Percentiles rank a stretch among this genome's conserved stretches.
These are phyloP conservation scores for Micrasema longulum DNA, from an alignment of 1,140 invertebrate genomes.

Conservation along the genomic window DNA sequence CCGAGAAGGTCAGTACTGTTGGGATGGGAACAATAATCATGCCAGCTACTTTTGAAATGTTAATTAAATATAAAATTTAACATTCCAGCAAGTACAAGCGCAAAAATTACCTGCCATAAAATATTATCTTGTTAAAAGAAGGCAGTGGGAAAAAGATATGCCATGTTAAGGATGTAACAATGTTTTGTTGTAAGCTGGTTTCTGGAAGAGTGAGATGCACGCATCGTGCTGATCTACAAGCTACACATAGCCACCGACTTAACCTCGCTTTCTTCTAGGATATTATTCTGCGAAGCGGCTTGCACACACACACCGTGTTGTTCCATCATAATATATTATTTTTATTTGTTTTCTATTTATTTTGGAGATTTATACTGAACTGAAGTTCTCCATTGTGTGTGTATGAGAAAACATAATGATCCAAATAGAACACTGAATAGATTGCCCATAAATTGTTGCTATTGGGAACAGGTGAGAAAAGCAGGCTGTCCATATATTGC, in stretches of 20 bases:
- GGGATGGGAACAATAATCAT: slow-evolving; percentile 41
- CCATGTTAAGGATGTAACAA: slow-evolving; percentile 14
- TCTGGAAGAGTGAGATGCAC: slow-evolving; percentile 13
- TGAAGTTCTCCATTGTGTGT: slow-evolving; percentile 44
- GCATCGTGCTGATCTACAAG: neutral
- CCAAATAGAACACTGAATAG: slow-evolving; percentile 47
- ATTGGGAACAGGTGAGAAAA: slow-evolving; percentile 53
- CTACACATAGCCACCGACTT: neutral
- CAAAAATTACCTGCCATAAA: slow-evolving; percentile 50
- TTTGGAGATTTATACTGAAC: slow-evolving; percentile 48
- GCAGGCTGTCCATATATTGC: slow-evolving; percentile 54
- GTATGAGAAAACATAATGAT: slow-evolving; percentile 51
- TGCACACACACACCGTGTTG: slow-evolving; percentile 41
- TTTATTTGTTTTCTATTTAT: slow-evolving; percentile 50
- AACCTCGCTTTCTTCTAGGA: slow-evolving; percentile 52
- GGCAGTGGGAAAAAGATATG: slow-evolving; percentile 42
- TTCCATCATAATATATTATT: slow-evolving; percentile 41
- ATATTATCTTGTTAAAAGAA: slow-evolving; percentile 50
- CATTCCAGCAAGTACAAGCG: slow-evolving; percentile 52
- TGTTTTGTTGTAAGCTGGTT: slow-evolving; percentile 27
- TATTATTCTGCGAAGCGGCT: slow-evolving; percentile 20
- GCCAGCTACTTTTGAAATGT: slow-evolving; percentile 42
- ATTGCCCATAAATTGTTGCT: slow-evolving; percentile 52
- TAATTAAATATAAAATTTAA: slow-evolving; percentile 53
- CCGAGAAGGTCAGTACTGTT: slow-evolving; percentile 42